A percentile compares a stretch with the other conserved stretches of the same genome.
Evolutionary conservation across 2,797 vertebrate genomes (phyloP).

Genomic region (Sebastes matsubarae): DNA sequence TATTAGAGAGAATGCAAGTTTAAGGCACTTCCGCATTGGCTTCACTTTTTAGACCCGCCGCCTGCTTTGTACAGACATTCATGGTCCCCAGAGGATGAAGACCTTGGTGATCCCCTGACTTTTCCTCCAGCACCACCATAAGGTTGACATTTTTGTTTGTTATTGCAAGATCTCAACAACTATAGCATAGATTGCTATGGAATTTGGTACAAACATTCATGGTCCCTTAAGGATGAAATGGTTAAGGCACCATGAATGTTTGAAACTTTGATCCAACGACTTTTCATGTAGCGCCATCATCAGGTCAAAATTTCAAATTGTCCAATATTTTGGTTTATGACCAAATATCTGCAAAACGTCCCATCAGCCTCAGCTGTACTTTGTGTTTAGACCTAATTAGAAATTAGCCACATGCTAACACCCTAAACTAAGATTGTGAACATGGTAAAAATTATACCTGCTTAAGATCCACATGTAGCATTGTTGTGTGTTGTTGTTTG

Average conservation of each 20-base stretch:
- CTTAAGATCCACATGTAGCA: neutral
- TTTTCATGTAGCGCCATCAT: neutral
- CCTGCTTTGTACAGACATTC: too few species aligned
- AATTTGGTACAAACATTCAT: neutral
- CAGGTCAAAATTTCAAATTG: neutral
- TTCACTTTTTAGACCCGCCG: too few species aligned
- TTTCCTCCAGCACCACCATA: too few species aligned
- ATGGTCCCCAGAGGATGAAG: too few species aligned
- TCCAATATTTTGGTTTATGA: too few species aligned
- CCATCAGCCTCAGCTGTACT: neutral
- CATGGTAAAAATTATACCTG: neutral
- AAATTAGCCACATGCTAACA: neutral
- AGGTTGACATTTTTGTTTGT: too few species aligned
- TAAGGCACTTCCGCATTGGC: neutral
- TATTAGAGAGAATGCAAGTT: neutral
- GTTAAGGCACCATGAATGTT: too few species aligned
- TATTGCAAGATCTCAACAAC: neutral
- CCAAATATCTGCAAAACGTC: too few species aligned
- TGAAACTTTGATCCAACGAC: too few species aligned
- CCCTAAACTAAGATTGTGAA: neutral
- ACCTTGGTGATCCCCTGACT: too few species aligned
- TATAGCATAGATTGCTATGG: neutral
- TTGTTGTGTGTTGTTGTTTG: too few species aligned
- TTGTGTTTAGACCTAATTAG: neutral
- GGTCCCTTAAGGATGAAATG: neutral